Evolutionary conservation across 1,140 invertebrate genomes (phyloP).

Genomic region (Sitobion miscanthi): DNA sequence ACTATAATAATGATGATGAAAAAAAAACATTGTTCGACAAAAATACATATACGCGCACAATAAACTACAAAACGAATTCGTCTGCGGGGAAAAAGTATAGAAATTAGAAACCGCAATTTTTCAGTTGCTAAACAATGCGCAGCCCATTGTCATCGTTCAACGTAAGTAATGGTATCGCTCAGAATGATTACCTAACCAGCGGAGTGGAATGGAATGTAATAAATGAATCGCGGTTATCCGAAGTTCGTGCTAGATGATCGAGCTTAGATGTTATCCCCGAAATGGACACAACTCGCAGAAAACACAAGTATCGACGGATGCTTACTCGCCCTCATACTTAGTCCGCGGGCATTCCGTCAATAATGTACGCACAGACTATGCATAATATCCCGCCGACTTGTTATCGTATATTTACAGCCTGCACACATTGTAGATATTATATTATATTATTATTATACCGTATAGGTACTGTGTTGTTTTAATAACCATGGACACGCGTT

Average conservation of each 20-base stretch:
- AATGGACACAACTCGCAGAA: neutral
- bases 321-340: neutral
- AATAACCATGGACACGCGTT: neutral
- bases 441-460: no score
- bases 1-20: neutral
- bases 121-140: neutral
- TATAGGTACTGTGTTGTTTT: neutral
- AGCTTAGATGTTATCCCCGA: neutral
- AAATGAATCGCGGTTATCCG: neutral
- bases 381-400: neutral
- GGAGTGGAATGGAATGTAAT: neutral
- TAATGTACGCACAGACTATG: neutral
- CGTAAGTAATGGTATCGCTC: neutral
- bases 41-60: neutral
- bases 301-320: neutral
- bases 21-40: neutral
- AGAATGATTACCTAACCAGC: neutral
- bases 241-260: neutral
- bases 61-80: neutral
- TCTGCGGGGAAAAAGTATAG: neutral
- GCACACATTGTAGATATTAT: neutral
- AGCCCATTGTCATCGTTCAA: neutral
- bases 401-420: neutral
- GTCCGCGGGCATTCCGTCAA: neutral
- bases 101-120: neutral